Conservation (phyloP, 2,797 vertebrate species). For the Iguana delicatissima region DNA sequence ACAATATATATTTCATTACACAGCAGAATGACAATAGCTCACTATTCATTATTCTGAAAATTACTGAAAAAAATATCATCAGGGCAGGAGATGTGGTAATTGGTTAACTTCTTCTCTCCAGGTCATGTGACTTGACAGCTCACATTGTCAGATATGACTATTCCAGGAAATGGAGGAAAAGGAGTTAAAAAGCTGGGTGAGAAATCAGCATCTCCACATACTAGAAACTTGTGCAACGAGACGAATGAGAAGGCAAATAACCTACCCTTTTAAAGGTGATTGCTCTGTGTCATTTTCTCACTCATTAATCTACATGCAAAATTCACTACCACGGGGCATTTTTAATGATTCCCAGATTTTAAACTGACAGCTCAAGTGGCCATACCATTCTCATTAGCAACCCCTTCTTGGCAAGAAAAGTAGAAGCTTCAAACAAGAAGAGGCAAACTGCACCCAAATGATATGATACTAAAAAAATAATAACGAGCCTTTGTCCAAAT, state of each 20-base stretch:
- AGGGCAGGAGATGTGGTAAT: background rate
- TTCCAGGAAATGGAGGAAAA: background rate
- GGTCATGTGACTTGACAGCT: background rate
- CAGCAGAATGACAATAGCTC: background rate
- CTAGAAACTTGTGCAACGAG: background rate
- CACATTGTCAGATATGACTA: background rate
- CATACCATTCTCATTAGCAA: background rate
- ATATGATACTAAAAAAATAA: conserved; percentile 4
- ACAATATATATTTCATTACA: conserved; percentile 1
- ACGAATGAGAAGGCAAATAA: background rate
- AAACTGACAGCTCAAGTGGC: background rate
- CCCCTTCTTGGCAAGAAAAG: conserved; percentile 17
- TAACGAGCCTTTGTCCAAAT: background rate
- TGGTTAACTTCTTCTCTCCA: background rate
- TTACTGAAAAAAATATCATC: background rate
- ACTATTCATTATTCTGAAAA: background rate
- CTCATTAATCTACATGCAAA: background rate
- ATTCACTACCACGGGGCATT: background rate
- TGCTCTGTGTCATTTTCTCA: background rate
- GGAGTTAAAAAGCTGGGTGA: background rate
- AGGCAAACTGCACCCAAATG: background rate
- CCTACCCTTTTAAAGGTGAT: background rate
- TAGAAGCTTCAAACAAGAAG: conserved; percentile 26
- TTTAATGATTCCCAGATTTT: background rate
- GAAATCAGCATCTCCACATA: background rate